These are phyloP conservation scores for Caenorhabditis latens DNA, from an alignment of 1,140 invertebrate genomes.

Conservation along the genomic window DNA sequence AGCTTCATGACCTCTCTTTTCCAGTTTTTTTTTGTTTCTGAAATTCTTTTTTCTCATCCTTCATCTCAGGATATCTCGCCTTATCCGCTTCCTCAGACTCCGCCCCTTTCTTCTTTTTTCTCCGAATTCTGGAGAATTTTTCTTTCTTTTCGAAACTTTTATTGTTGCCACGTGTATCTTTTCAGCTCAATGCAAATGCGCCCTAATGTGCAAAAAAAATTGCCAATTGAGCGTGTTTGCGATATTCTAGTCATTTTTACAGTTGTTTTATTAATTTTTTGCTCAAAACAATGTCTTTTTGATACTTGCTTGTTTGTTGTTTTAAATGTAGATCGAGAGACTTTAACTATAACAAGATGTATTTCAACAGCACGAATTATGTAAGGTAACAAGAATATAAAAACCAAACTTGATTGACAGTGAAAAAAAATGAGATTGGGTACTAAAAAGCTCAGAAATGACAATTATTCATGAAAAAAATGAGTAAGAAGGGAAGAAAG, in stretches of 20 bases:
- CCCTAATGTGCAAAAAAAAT: neutral
- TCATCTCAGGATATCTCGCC: constrained; percentile 43
- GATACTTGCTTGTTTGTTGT: too few species aligned
- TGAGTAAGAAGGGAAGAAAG: too few species aligned
- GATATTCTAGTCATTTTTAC: neutral
- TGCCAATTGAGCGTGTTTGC: neutral
- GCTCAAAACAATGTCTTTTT: too few species aligned
- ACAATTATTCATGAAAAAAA: too few species aligned
- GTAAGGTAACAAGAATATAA: too few species aligned
- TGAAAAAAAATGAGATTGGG: too few species aligned
- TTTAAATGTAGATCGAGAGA: too few species aligned
- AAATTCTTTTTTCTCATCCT: constrained; percentile 19
- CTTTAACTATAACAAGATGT: too few species aligned
- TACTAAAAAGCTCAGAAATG: too few species aligned
- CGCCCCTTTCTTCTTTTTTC: neutral
- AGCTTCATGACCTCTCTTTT: constrained; percentile 37
- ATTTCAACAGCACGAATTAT: too few species aligned
- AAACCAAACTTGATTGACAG: too few species aligned
- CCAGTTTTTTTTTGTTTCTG: neutral
- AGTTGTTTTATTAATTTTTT: too few species aligned
- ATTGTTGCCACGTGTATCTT: neutral
- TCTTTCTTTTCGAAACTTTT: neutral
- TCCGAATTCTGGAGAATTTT: constrained; percentile 3
- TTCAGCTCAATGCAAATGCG: neutral
- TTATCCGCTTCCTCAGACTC: neutral